These are phyloP conservation scores for Stigmatopora argus DNA, from an alignment of 2,113 vertebrate genomes.

Conservation along the genomic window DNA sequence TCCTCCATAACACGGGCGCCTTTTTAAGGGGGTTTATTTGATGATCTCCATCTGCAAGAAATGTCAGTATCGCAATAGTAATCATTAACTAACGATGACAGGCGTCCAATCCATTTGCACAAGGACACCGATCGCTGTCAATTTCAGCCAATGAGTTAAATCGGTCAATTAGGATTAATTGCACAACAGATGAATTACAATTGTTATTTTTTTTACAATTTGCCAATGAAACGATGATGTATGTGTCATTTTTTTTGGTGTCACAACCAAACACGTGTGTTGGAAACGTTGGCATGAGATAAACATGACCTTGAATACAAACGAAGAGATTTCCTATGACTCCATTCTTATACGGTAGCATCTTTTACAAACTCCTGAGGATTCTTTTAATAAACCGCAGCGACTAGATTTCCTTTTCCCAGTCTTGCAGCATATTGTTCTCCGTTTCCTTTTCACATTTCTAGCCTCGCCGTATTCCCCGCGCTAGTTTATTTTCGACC, in stretches of 20 bases:
- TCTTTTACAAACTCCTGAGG: slow-evolving; percentile 31
- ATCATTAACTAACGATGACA: slow-evolving; percentile 9
- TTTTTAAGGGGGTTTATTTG: slow-evolving; percentile 16
- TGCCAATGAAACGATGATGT: too few species aligned
- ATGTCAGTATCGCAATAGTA: slow-evolving; percentile 23
- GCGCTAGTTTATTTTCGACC: slow-evolving; percentile 41
- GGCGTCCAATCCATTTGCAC: too few species aligned
- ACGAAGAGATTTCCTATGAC: slow-evolving; percentile 50
- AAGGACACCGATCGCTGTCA: too few species aligned
- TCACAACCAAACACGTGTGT: neutral
- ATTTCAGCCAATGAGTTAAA: too few species aligned
- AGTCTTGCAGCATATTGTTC: slow-evolving; percentile 44
- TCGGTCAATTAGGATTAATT: too few species aligned
- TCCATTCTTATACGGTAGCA: slow-evolving; percentile 10
- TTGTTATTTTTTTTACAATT: neutral
- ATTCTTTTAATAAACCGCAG: slow-evolving; percentile 54
- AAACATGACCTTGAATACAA: slow-evolving; percentile 22
- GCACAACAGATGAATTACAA: too few species aligned
- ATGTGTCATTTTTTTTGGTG: neutral
- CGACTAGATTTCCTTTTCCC: slow-evolving; percentile 42
- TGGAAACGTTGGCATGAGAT: slow-evolving; percentile 7
- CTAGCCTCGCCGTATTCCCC: slow-evolving; percentile 49
- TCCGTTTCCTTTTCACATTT: slow-evolving; percentile 50
- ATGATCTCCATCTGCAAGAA: slow-evolving; percentile 17
- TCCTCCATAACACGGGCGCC: slow-evolving; percentile 5